Evolutionary conservation across 2,797 vertebrate species (phyloP).

Genomic region (Pangasius krempfi): DNA sequence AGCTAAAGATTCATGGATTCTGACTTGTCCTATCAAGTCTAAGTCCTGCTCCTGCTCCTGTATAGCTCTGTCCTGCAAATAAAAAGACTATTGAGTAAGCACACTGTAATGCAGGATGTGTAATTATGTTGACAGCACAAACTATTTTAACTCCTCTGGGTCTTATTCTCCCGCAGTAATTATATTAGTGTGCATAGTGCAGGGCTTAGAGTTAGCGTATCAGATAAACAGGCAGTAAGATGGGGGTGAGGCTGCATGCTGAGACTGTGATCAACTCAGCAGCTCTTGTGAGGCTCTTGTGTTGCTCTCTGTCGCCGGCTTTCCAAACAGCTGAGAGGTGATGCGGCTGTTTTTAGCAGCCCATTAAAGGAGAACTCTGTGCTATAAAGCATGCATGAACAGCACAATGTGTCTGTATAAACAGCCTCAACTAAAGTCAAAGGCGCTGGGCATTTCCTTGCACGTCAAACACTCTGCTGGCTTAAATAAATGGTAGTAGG

Average conservation of each 20-base stretch:
- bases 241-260: constrained; percentile 23
- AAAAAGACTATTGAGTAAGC: constrained; percentile 20
- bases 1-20: neutral
- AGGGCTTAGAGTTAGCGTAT: constrained; percentile 39
- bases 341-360: constrained; percentile 50
- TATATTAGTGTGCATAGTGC: constrained; percentile 37
- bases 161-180: constrained; percentile 52
- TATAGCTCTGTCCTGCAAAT: neutral
- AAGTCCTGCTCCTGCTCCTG: neutral
- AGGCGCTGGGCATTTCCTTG: neutral
- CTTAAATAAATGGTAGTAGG: constrained; percentile 13
- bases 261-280: constrained; percentile 39
- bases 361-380: constrained; percentile 37
- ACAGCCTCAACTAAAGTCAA: constrained; percentile 5
- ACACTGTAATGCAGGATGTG: constrained; percentile 44
- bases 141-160: constrained; percentile 47
- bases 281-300: constrained; percentile 41
- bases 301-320: constrained; percentile 47
- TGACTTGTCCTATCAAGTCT: neutral
- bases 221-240: constrained; percentile 53
- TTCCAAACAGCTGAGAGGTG: constrained; percentile 47
- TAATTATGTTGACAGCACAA: constrained; percentile 48
- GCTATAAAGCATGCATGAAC: constrained; percentile 46
- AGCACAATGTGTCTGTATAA: neutral
- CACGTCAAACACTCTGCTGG: neutral